Percentiles rank a stretch among this genome's conserved stretches.
Evolutionary conservation across 1,140 invertebrate genomes (phyloP).

Genomic region (Drosophila pallidifrons): DNA sequence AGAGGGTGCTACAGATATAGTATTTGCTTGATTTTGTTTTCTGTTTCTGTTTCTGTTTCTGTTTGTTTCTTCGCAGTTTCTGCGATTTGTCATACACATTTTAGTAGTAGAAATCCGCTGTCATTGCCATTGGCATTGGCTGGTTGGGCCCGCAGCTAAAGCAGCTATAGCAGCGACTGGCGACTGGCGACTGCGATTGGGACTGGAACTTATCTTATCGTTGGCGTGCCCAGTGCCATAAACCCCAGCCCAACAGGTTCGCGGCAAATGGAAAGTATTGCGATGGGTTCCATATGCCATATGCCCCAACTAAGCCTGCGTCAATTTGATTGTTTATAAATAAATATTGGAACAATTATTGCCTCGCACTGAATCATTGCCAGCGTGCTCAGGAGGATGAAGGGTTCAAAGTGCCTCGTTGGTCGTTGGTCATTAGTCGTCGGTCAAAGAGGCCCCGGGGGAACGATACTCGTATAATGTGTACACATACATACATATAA

Average conservation of each 20-base stretch:
- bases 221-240: conserved; percentile 11
- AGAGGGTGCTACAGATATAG: conserved; percentile 8
- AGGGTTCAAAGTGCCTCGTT: no score
- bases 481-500: background rate
- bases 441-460: conserved; percentile 1
- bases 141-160: background rate
- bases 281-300: conserved; percentile 11
- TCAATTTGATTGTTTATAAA: conserved; percentile 64
- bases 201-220: conserved; percentile 23
- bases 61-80: background rate
- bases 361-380: conserved; percentile 10
- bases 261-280: background rate
- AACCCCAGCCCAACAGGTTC: conserved; percentile 10
- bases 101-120: background rate
- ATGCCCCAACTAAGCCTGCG: conserved; percentile 2
- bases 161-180: background rate
- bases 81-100: conserved; percentile 1
- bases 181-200: no score
- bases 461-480: background rate
- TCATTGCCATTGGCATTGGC: background rate
- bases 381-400: background rate
- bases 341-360: conserved; percentile 29
- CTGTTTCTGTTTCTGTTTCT: background rate
- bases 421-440: background rate
- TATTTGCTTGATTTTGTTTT: background rate